Percentiles rank a stretch among this genome's conserved stretches.
phyloP scores from a whole-genome alignment of 2,797 vertebrate genomes.

The Neopelma chrysocephalum region DNA sequence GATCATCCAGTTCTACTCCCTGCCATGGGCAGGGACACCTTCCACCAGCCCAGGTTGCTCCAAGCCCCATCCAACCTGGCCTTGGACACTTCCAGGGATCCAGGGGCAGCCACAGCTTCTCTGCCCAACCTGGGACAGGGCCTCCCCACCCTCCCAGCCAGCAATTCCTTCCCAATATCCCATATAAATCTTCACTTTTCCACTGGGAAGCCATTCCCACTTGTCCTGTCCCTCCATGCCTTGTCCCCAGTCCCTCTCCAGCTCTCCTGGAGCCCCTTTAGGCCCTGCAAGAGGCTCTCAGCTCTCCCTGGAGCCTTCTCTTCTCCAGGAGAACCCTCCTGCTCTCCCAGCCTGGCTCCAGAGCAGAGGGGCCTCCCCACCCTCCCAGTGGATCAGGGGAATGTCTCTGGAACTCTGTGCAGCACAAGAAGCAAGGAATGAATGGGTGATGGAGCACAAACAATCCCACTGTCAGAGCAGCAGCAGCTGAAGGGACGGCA shows the following conservation, averaged over 20 bases:
- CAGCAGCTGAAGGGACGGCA: neutral
- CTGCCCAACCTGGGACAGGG: neutral
- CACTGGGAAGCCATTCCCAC: no score
- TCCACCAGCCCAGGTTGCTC: neutral
- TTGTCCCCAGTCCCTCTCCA: no score
- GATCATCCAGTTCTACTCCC: rapidly evolving
- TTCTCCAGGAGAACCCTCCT: no score
- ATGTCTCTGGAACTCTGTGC: neutral
- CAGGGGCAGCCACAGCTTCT: neutral
- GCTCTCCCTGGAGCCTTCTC: no score
- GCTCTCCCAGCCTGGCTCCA: no score
- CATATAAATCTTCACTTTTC: no score
- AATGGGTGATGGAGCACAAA: neutral
- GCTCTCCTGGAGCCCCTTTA: no score
- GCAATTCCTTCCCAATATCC: no score
- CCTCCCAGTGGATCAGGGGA: neutral
- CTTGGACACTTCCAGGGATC: neutral
- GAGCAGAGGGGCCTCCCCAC: no score
- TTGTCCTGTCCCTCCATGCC: no score
- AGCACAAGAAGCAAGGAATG: neutral
- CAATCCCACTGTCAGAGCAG: rapidly evolving
- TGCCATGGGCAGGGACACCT: neutral
- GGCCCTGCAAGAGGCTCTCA: no score
- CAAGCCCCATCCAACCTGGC: neutral
- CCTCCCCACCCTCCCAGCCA: rapidly evolving